A percentile compares a stretch with the other conserved stretches of the same genome.
Conservation (phyloP, 2,888 invertebrate species). For the Trisateles emortualis region DNA sequence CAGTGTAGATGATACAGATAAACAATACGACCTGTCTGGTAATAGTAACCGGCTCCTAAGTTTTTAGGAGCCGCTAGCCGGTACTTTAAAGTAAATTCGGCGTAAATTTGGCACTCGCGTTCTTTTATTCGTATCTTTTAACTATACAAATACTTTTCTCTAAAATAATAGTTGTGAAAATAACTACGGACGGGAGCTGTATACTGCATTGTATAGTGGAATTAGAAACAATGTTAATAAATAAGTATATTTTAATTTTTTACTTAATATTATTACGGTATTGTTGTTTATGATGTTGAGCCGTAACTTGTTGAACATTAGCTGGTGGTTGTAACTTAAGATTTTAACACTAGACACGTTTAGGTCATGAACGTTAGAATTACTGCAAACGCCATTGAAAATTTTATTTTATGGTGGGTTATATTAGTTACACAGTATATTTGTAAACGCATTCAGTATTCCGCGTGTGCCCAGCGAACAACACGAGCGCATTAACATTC, state of each 20-base stretch:
- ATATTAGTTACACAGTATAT: conserved; percentile 61
- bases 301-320: conserved; percentile 5
- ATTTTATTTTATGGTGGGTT: conserved; percentile 39
- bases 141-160: too few species aligned
- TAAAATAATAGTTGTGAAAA: too few species aligned
- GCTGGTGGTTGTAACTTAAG: conserved; percentile 3
- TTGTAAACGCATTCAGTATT: conserved; percentile 73
- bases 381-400: conserved; percentile 29
- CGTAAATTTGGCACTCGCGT: too few species aligned
- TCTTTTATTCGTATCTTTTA: too few species aligned
- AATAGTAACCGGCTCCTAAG: too few species aligned
- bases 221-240: too few species aligned
- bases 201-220: too few species aligned
- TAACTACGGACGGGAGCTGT: too few species aligned
- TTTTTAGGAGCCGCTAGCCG: too few species aligned
- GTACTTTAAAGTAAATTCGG: too few species aligned
- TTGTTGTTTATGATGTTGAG: conserved; percentile 1
- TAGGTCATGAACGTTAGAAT: conserved; percentile 25
- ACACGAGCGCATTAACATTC: conserved; percentile 84
- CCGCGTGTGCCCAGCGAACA: conserved; percentile 68
- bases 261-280: neutral
- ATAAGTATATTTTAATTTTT: neutral
- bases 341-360: conserved; percentile 26
- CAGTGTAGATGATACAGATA: too few species aligned
- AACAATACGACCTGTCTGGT: too few species aligned